Base-by-base conservation (phyloP, 2,113 vertebrate genomes). In the Albula glossodonta region DNA sequence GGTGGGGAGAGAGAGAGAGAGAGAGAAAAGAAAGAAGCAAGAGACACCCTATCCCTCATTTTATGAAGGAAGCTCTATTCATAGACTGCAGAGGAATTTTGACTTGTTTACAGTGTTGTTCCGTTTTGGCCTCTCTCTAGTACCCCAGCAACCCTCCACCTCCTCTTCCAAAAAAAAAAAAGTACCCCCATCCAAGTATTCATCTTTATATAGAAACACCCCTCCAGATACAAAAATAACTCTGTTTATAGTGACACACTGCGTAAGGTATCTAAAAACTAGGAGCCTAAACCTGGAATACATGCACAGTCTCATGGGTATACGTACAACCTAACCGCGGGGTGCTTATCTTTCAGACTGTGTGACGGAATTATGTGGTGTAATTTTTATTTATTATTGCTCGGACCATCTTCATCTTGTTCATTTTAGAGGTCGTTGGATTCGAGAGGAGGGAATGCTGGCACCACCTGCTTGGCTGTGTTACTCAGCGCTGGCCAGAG, bases 51-150 rank as follows among this genome's bases (percentile, higher is more conserved):
- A 88, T 90, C 87, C 87, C 52, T 10, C 83, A 22, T 92, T 91
- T 87, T 83, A 89, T 91, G 87, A 91, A 92, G 88, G 78, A 82
- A 85, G n/a, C 78, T 87, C 92, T 95, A 93, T 94, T 94, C 90
- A 93, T 93, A 93, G 91, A 89, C 50, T 89, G 48, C 86, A 86
- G 51, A 82, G 87, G 89, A 89, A 92, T 85, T 90, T 89, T 85
- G 87, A 91, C 90, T 92, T 92, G 92, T 94, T 93, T 93, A 93
- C 91, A 90, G 89, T 88, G 93, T 90, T 83, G 83, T 86, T 87
- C 83, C 74, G 81, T 86, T 87, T 86, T 53, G 84, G 63, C 80
- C 83, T 70, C 90, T 86, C 77, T 22, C 12, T 78, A 48, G 41
- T 56, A 50, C 51, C 7, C 22, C 2, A 41, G 31, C 31, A 41